Base-by-base conservation (phyloP, 2,797 vertebrate genomes). In the Liasis olivaceus region DNA sequence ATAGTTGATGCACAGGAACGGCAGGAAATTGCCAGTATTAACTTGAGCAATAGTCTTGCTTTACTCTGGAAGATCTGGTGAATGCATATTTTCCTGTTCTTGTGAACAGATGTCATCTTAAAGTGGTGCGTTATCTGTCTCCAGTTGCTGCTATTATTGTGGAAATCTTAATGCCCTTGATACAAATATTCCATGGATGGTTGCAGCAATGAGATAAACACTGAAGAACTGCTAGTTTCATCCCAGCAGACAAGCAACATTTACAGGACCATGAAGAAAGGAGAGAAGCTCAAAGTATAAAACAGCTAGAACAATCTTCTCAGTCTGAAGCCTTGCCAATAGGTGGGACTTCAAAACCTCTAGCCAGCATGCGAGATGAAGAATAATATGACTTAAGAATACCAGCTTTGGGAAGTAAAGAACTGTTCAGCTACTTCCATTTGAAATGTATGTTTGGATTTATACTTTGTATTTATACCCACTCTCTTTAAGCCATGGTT, bases 1-100 rank as follows among this genome's bases (percentile, higher is more conserved):
- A 59, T 72, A 36, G 54, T 91, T 77, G 72, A 59, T 87, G 63
- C 56, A 51, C 90, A 91, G 59, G 62, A 91, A 91, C 11, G 36
- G 31, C 14, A 12, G 22, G 85, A 66, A 59, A 42, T 31, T 72
- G 51, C 90, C n/a, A 58, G 36, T 72, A 72, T 72, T 87, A 59
- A 72, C 72, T 87, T 91, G 85, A 91, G 85, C n/a, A 91, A 91
- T 72, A 42, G 63, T 31, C 13, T 58, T 54, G 47, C 42, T 47
- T 72, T 91, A 72, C 72, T 72, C n/a, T 60, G 24, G 47, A 87
- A 72, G 63, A 87, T 77, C 56, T 77, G 63, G 31, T 91, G 64
- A 63, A 59, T 87, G 90, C 63, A 69, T 64, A 47, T 69, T 72
- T 72, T 87, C 7, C 20, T 36, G 31, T 72, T 87, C 7, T 12